phyloP scores from a whole-genome alignment of 2,113 vertebrate species.

The Prinia subflava region DNA sequence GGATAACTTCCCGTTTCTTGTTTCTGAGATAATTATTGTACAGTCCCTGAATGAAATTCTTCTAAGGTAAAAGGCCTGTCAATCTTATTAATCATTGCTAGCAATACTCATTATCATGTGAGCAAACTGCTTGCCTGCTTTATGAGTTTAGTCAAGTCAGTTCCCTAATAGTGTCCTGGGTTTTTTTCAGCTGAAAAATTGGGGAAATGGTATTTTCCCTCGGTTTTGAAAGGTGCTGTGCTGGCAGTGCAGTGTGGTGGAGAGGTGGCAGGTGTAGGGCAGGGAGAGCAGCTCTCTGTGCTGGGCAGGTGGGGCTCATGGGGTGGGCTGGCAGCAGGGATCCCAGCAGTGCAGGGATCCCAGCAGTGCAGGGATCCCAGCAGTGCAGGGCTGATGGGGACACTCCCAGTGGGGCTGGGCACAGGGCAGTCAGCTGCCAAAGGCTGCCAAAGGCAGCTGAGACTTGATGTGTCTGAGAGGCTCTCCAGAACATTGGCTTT shows the following conservation, averaged over 20 bases:
- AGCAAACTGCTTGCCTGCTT: not conserved
- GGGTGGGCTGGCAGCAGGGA: not conserved
- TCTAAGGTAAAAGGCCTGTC: not conserved
- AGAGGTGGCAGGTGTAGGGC: not conserved
- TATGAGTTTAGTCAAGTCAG: not conserved
- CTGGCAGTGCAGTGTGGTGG: not conserved
- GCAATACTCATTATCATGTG: not conserved
- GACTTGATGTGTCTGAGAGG: not conserved
- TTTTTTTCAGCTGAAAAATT: not conserved
- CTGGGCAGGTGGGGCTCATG: fast-evolving
- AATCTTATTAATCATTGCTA: not conserved
- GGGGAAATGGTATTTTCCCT: not conserved
- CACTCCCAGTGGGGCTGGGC: not conserved
- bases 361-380: no score
- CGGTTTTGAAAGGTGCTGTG: not conserved
- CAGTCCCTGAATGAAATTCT: not conserved
- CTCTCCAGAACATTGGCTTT: not conserved
- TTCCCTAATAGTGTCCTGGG: not conserved
- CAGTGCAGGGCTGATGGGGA: not conserved
- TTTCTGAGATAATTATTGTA: not conserved
- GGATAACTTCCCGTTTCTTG: conserved; percentile 34
- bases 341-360: not conserved
- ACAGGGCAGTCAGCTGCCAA: not conserved
- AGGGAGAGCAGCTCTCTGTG: no score
- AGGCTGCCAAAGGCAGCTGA: not conserved